Conservation (phyloP, 2,797 vertebrate species). For the Manis javanica region DNA sequence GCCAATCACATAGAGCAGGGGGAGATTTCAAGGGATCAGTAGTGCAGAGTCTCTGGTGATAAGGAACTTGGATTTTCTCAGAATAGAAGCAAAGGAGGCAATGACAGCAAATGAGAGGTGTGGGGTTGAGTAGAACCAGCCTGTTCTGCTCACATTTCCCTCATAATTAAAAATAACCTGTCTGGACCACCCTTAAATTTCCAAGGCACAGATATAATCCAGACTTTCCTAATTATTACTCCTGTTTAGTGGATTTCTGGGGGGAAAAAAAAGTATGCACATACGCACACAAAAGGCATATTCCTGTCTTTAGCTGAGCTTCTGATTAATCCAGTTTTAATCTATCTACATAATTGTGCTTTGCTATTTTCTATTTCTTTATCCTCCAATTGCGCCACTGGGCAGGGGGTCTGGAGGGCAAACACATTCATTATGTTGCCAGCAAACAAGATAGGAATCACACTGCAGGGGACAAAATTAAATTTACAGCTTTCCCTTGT, state of each 20-base stretch:
- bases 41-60: not conserved
- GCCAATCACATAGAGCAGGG: not conserved
- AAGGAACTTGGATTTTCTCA: not conserved
- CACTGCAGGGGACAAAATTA: conserved; percentile 89
- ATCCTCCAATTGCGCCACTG: conserved; percentile 86
- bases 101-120: not conserved
- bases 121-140: not conserved
- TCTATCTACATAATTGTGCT: conserved; percentile 84
- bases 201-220: conserved; percentile 57
- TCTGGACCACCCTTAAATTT: conserved; percentile 59
- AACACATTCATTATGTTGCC: conserved; percentile 88
- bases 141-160: not conserved
- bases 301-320: conserved; percentile 80
- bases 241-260: conserved; percentile 57
- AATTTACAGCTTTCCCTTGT: conserved; percentile 89
- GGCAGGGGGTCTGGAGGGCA: conserved; percentile 86
- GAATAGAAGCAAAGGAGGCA: not conserved
- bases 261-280: not conserved
- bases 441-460: conserved; percentile 87
- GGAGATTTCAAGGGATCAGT: not conserved
- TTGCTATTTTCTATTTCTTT: conserved; percentile 85
- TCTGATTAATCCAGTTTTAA: conserved; percentile 86
- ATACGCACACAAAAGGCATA: conserved; percentile 52
- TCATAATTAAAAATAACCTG: conserved; percentile 24
- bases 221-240: conserved; percentile 65